These are phyloP conservation scores for Spea multiplicata DNA, from an alignment of 2,113 vertebrate genomes.

Conservation along the genomic window DNA sequence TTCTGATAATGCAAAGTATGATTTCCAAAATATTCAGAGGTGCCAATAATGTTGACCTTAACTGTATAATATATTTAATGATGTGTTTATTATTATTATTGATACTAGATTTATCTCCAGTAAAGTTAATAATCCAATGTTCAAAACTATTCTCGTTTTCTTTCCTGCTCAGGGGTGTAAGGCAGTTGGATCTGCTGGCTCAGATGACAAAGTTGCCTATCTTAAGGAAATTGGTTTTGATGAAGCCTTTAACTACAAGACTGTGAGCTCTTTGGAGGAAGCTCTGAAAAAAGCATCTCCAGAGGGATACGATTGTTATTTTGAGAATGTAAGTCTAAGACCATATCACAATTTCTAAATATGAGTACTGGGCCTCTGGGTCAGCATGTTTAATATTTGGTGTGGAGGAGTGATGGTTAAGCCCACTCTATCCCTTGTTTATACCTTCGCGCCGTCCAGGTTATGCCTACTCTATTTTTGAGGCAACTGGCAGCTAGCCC, in stretches of 20 bases:
- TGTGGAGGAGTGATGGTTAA: too few species aligned
- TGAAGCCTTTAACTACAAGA: conserved; percentile 86
- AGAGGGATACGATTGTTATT: conserved; percentile 80
- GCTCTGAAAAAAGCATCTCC: conserved; percentile 74
- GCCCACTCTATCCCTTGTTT: too few species aligned
- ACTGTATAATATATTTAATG: too few species aligned
- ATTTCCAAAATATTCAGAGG: background rate
- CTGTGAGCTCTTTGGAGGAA: conserved; percentile 73
- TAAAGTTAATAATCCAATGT: too few species aligned
- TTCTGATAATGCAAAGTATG: too few species aligned
- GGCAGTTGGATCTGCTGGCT: conserved; percentile 80
- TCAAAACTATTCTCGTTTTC: background rate
- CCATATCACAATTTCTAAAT: background rate
- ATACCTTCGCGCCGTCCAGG: too few species aligned
- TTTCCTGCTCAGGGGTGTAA: conserved; percentile 69
- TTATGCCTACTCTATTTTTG: too few species aligned
- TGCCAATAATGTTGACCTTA: background rate
- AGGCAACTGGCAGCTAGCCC: too few species aligned
- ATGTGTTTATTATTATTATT: too few species aligned
- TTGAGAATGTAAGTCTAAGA: conserved; percentile 79
- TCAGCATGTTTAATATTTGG: too few species aligned
- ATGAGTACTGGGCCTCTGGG: too few species aligned
- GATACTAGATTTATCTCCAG: too few species aligned
- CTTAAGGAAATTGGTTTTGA: conserved; percentile 83
- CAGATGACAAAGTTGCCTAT: conserved; percentile 75